Base-by-base conservation (phyloP, 2,888 invertebrate genomes). In the Cerceris ruficornis region DNA sequence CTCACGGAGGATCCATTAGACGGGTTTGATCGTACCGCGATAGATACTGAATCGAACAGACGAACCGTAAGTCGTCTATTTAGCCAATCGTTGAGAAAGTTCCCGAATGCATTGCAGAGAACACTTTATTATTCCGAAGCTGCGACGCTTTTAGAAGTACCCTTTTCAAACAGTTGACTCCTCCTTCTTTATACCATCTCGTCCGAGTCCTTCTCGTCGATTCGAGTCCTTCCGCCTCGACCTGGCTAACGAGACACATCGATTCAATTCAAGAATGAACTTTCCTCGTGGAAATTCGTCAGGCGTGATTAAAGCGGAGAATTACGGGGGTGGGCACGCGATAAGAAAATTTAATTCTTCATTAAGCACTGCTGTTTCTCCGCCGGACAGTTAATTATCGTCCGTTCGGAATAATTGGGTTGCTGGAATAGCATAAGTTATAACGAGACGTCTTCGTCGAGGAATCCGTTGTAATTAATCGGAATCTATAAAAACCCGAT, bases 321-420 rank as follows among this genome's bases (percentile, higher is more conserved):
- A 86, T 88, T 87, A 82, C 80, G 66, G 66, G 54, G 77, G 69
- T 55, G 77, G 75, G 84, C 87, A 88, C 88, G 87, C 86, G 90
- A 87, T 89, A 87, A 87, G 90, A 89, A 89, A 89, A 88, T 89
- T 88, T 87, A 89, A 89, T 88, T 88, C 88, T 86, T 85, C 84
- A 85, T 86, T 87, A 87, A 88, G 83, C 84, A 74, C 83, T 61
- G 72, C 71, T 78, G 79, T 77, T 79, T 80, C 84, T 83, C 81
- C 61, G 54, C 52, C 69, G 76, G 80, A 68, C 80, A 80, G 83
- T 85, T 84, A 82, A 85, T 85, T 86, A 82, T 73, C 82, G 78
- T 70, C 71, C 77, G 75, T 69, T 85, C 66, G 75, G 72, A 75
- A 85, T 83, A 81, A 85, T 83, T 80, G 81, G 57, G 65, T 62